Conservation (phyloP, 2,888 invertebrate species). For the Netelia virgata region DNA sequence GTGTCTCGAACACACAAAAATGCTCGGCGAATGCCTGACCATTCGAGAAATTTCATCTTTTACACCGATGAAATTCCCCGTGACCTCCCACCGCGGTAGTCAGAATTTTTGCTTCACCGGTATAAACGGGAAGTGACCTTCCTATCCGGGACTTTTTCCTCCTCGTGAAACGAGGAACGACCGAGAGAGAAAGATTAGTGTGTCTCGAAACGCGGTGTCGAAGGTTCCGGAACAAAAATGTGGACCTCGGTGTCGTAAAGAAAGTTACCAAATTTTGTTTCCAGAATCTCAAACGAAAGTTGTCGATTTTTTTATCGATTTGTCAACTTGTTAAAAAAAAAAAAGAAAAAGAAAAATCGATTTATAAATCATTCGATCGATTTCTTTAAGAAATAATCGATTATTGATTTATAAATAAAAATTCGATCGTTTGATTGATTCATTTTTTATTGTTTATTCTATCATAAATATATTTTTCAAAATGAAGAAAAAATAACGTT, state of each 20-base stretch:
- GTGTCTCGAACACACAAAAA: neutral
- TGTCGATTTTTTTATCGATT: too few species aligned
- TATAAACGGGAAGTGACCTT: conserved; percentile 14
- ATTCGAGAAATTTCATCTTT: conserved; percentile 20
- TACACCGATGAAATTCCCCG: conserved; percentile 28
- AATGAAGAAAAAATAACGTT: too few species aligned
- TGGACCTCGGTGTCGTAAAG: neutral
- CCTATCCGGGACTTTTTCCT: conserved; percentile 33
- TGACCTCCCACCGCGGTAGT: conserved; percentile 21
- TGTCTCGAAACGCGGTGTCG: conserved; percentile 34
- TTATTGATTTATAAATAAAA: too few species aligned
- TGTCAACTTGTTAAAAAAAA: too few species aligned
- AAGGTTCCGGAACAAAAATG: conserved; percentile 13
- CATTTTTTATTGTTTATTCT: too few species aligned
- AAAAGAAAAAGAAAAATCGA: too few species aligned
- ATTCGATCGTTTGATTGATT: too few species aligned
- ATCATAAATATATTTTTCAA: too few species aligned
- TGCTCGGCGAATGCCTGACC: conserved; percentile 1
- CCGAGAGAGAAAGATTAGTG: conserved; percentile 20
- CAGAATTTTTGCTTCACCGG: conserved; percentile 32
- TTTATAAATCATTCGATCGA: too few species aligned
- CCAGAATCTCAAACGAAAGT: too few species aligned
- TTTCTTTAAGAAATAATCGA: too few species aligned
- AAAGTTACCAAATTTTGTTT: neutral
- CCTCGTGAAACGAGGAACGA: conserved; percentile 16